phyloP scores from a whole-genome alignment of 2,888 invertebrate species.

The Thumatha senex region DNA sequence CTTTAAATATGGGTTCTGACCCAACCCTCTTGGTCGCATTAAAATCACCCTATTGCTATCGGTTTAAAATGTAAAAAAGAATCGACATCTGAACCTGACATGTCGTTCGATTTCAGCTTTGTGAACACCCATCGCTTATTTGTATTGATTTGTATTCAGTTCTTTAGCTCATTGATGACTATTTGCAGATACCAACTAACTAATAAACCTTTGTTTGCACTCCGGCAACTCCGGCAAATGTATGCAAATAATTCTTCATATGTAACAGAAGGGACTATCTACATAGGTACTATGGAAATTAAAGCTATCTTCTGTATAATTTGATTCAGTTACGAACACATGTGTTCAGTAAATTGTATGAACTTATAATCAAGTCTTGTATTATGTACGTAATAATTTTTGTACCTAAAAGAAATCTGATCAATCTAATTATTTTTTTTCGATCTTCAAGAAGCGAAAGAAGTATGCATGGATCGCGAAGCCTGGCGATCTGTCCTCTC shows the following conservation, averaged over 20 bases:
- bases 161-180: constrained; percentile 45
- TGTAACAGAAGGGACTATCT: constrained; percentile 8
- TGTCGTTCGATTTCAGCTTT: constrained; percentile 42
- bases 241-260: constrained; percentile 11
- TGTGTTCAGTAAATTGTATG: constrained; percentile 5
- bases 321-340: constrained; percentile 11
- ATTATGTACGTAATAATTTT: background rate
- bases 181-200: constrained; percentile 29
- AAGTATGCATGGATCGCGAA: too few species aligned
- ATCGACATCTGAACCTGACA: constrained; percentile 58
- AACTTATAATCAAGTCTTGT: background rate
- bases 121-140: constrained; percentile 51
- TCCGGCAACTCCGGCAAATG: constrained; percentile 5
- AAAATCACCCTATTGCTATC: constrained; percentile 51
- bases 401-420: too few species aligned
- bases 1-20: constrained; percentile 41
- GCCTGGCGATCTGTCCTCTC: too few species aligned
- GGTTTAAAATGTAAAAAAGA: constrained; percentile 75
- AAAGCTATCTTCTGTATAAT: constrained; percentile 10
- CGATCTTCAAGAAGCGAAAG: too few species aligned
- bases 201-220: constrained; percentile 20
- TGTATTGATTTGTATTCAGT: constrained; percentile 55
- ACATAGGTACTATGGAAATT: constrained; percentile 8
- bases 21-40: constrained; percentile 40
- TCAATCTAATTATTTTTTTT: too few species aligned